Evolutionary conservation across 2,797 vertebrate species (phyloP), one percentile per base, ranked within the genome.

Genomic region (Falco naumanni): DNA sequence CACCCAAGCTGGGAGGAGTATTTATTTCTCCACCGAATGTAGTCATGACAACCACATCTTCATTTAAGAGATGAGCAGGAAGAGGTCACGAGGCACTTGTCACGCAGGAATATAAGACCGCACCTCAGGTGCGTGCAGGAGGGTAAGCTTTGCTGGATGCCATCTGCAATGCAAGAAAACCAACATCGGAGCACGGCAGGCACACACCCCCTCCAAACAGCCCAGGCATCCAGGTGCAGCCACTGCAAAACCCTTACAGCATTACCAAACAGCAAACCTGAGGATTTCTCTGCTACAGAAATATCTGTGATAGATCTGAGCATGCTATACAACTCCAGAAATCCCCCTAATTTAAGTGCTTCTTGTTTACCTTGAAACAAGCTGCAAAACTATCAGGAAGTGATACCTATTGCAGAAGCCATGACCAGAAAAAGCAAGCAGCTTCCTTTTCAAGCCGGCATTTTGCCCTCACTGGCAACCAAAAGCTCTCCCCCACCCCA

Each of bases 21-120:
- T 77, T 81, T 85, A 78, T 87, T 54, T 74, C 60, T 84, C 66
- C 2, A 6, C 82, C 74, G 74, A 91, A 91, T 0, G 87, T 95
- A 96, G 83, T n/a, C 91, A 95, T 91, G 93, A 89, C 97, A 95
- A 97, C 88, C 57, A 97, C 84, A 91, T 94, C 84, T 90, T 89
- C 91, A 76, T 85, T 75, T 56, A 48, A 90, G 61, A 87, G 68
- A 87, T 8, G 41, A 90, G 50, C 74, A 45, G 71, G 60, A 88
- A 79, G 86, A 93, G 79, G 84, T 95, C 90, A 81, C 4, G 60
- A 90, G 75, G 63, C 60, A 53, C 81, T 84, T 56, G 57, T 89
- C 87, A 91, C 4, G 84, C 70, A 63, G 24, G 45, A 54, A 91
- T 81, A 88, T 91, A 92, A 88, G 4, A 69, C 63, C 86, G 81